These are phyloP conservation scores for Noctua pronuba DNA, from an alignment of 2,888 invertebrate species.

Conservation along the genomic window DNA sequence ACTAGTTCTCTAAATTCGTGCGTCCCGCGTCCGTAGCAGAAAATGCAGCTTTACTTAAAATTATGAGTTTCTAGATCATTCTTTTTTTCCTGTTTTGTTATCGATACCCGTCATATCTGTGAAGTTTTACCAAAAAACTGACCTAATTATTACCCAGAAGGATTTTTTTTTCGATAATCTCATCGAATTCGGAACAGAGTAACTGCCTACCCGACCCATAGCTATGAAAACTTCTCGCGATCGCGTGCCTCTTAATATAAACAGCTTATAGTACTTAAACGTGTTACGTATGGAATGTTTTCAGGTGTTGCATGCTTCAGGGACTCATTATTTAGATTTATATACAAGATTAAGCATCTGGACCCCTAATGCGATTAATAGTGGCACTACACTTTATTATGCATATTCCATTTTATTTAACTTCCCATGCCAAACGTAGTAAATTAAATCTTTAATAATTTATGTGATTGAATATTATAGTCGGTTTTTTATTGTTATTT, in stretches of 20 bases:
- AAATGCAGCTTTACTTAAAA: not conserved
- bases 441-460: conserved; percentile 50
- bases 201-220: not conserved
- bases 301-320: conserved; percentile 66
- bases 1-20: not conserved
- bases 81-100: not conserved
- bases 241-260: conserved; percentile 65
- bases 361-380: conserved; percentile 62
- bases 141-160: not conserved
- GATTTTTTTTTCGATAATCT: not conserved
- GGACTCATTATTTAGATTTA: conserved; percentile 71
- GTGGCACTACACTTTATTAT: conserved; percentile 51
- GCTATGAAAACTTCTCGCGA: conserved; percentile 29
- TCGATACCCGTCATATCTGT: not conserved
- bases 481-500: conserved; percentile 33
- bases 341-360: conserved; percentile 66
- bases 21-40: not conserved
- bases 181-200: not conserved
- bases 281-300: conserved; percentile 64
- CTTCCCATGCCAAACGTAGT: conserved; percentile 36
- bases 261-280: conserved; percentile 60
- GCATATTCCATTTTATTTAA: conserved; percentile 56
- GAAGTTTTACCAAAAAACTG: not conserved
- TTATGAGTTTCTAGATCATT: not conserved
- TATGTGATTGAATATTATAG: conserved; percentile 43